Conservation (phyloP, 2,113 vertebrate species). For the Ginglymostoma cirratum region DNA sequence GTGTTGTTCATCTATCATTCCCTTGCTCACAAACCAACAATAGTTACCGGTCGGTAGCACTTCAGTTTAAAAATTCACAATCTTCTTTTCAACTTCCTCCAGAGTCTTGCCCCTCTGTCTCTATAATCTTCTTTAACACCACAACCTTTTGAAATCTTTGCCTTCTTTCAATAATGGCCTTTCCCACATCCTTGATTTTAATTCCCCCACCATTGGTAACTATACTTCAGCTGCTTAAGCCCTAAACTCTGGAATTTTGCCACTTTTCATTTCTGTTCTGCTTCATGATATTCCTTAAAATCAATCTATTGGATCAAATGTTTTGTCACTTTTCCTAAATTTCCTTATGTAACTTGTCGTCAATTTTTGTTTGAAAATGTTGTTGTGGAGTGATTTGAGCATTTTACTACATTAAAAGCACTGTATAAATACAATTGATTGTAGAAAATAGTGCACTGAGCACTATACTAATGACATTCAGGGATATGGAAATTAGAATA, state of each 20-base stretch:
- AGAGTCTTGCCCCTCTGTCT: not conserved
- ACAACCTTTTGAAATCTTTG: not conserved
- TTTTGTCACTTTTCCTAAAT: not conserved
- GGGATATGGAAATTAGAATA: no score
- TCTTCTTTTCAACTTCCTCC: not conserved
- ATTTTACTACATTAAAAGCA: not conserved
- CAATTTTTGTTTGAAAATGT: not conserved
- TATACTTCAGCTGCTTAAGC: not conserved
- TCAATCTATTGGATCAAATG: not conserved
- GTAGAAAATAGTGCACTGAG: not conserved
- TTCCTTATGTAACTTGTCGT: not conserved
- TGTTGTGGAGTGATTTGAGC: not conserved
- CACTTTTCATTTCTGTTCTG: not conserved
- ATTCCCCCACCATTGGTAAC: not conserved
- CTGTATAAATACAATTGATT: not conserved
- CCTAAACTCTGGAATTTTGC: not conserved
- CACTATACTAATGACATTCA: not conserved
- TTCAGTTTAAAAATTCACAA: not conserved
- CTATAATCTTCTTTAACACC: not conserved
- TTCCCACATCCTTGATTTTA: not conserved
- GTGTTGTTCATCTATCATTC: no score
- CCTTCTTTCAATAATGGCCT: not conserved
- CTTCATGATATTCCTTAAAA: not conserved
- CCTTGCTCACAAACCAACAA: not conserved
- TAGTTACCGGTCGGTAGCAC: not conserved